Percentiles rank a stretch among this genome's conserved stretches.
These are phyloP conservation scores for Diacarnus erythraeanus DNA, from an alignment of 37 sponge, comb jelly and placozoan genomes.

Conservation along the genomic window DNA sequence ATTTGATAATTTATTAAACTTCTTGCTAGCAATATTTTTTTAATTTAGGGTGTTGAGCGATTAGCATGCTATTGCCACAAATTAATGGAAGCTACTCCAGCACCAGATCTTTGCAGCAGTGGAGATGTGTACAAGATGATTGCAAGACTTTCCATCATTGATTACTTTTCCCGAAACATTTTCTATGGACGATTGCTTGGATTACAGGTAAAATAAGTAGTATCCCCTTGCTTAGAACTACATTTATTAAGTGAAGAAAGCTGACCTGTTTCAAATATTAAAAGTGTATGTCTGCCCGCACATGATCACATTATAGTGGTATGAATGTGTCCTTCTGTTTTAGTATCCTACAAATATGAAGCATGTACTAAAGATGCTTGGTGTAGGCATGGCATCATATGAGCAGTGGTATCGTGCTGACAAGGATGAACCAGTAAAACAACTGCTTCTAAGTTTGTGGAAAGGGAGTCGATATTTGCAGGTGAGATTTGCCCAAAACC, in stretches of 20 bases:
- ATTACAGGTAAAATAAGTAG: conserved; percentile 83
- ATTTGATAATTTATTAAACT: too few species aligned
- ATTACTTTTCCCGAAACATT: conserved; percentile 44
- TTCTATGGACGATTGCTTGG: conserved; percentile 83
- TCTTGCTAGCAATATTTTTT: too few species aligned
- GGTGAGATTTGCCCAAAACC: too few species aligned
- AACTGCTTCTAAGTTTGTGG: conserved; percentile 42
- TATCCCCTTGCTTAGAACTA: too few species aligned
- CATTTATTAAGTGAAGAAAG: background rate
- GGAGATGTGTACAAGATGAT: conserved; percentile 27
- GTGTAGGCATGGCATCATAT: conserved; percentile 83
- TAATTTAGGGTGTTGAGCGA: conserved; percentile 27
- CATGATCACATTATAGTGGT: background rate
- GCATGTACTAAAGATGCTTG: conserved; percentile 59
- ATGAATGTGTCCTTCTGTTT: background rate
- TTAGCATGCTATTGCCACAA: background rate
- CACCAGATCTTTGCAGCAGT: conserved; percentile 29
- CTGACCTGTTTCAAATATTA: background rate
- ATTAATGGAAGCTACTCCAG: conserved; percentile 27
- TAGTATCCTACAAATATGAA: conserved; percentile 66
- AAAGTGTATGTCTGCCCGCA: background rate
- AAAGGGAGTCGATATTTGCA: conserved; percentile 46
- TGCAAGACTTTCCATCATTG: conserved; percentile 14
- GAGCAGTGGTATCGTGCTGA: conserved; percentile 58
- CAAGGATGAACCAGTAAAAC: conserved; percentile 39